Conservation (phyloP, 2,888 invertebrate species). For the Amblyteles armatorius region DNA sequence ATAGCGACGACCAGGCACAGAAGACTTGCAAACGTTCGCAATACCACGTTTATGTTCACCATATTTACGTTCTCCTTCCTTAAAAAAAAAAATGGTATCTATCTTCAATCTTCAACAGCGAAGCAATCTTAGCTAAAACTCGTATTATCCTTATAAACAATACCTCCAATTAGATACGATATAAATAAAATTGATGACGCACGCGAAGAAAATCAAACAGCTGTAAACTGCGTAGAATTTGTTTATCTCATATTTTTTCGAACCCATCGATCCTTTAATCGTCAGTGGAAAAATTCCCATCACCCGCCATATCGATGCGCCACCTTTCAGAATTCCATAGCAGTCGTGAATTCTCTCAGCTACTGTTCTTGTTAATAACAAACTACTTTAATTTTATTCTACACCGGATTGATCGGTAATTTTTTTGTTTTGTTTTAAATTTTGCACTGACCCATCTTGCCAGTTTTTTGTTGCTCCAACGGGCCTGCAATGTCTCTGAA, state of each 20-base stretch:
- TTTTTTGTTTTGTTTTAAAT: not conserved
- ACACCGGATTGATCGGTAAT: not conserved
- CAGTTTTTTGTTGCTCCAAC: not conserved
- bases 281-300: constrained; percentile 58
- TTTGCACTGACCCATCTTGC: constrained; percentile 1
- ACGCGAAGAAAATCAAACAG: not conserved
- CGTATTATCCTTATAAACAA: not conserved
- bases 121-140: not conserved
- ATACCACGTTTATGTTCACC: not conserved
- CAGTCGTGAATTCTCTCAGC: constrained; percentile 38
- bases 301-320: constrained; percentile 61
- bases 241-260: constrained; percentile 28
- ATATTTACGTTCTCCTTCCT: not conserved
- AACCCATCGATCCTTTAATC: constrained; percentile 20
- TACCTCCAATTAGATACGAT: not conserved
- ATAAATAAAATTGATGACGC: not conserved
- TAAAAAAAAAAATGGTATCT: not conserved
- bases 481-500: not conserved
- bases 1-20: constrained; percentile 41
- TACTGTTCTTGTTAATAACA: not conserved
- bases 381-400: not conserved
- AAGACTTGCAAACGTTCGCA: constrained; percentile 6
- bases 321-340: constrained; percentile 49
- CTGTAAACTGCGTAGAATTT: constrained; percentile 48
- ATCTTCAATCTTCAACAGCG: not conserved